Evolutionary conservation across 2,888 invertebrate species (phyloP).

Genomic region (Perdita meconis): DNA sequence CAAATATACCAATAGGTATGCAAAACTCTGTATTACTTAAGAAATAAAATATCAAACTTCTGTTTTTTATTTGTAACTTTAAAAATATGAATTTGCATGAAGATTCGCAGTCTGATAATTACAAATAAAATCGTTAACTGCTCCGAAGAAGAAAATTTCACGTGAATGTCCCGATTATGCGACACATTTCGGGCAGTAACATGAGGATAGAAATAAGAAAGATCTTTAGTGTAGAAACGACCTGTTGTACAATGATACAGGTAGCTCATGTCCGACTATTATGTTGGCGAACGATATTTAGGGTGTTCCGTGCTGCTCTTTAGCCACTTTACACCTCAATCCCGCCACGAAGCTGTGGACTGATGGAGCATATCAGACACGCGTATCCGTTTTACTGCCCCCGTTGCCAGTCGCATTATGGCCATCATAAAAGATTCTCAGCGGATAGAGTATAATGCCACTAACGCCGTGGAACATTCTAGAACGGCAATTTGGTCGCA

Average conservation of each 20-base stretch:
- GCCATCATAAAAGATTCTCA: conserved; percentile 50
- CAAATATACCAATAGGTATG: no score
- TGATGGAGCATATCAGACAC: conserved; percentile 33
- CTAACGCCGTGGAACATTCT: conserved; percentile 5
- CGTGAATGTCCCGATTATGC: no score
- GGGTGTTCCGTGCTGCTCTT: conserved; percentile 11
- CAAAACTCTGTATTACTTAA: no score
- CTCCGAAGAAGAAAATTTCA: no score
- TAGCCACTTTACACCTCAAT: conserved; percentile 40
- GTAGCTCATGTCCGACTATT: background rate
- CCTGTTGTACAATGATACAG: conserved; percentile 19
- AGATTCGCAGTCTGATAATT: no score
- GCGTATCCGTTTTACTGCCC: conserved; percentile 39
- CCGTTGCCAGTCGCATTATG: conserved; percentile 39
- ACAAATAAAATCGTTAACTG: no score
- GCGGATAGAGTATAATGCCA: conserved; percentile 31
- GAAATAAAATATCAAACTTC: no score
- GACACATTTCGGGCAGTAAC: background rate
- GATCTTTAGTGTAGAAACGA: background rate
- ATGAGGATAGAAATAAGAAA: background rate
- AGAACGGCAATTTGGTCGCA: background rate
- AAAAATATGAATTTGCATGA: no score
- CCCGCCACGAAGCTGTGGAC: conserved; percentile 7
- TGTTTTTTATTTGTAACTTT: no score
- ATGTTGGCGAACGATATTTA: background rate